Evolutionary conservation across 2,113 vertebrate genomes (phyloP).

Genomic region (Neotragus moschatus): DNA sequence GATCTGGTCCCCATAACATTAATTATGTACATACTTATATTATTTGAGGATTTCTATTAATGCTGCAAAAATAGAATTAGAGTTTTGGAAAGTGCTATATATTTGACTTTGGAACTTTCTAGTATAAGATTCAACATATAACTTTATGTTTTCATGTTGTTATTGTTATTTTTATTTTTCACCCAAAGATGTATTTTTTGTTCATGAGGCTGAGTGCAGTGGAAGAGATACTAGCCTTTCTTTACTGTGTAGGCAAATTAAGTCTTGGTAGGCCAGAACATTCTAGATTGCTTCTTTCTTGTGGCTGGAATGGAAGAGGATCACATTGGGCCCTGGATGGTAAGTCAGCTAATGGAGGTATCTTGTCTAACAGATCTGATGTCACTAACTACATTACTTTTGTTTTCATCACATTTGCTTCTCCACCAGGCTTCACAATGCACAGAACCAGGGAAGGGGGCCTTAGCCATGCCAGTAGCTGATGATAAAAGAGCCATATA

Average conservation of each 20-base stretch:
- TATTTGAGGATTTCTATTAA: not conserved
- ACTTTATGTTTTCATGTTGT: not conserved
- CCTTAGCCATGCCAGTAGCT: not conserved
- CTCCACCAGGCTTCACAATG: not conserved
- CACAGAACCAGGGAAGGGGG: not conserved
- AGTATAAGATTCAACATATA: not conserved
- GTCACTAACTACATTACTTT: not conserved
- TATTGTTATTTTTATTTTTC: not conserved
- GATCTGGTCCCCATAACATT: not conserved
- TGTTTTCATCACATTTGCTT: not conserved
- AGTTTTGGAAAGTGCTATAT: not conserved
- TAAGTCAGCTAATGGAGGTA: not conserved
- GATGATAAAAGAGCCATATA: not conserved
- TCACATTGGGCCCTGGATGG: not conserved
- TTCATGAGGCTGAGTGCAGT: not conserved
- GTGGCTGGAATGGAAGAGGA: not conserved
- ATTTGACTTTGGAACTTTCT: constrained; percentile 5
- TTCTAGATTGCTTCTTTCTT: constrained; percentile 29
- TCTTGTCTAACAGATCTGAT: not conserved
- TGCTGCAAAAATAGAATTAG: not conserved
- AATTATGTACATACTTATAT: not conserved
- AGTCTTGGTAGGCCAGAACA: not conserved
- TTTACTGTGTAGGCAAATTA: not conserved
- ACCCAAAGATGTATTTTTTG: not conserved
- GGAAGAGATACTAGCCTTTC: not conserved